These are phyloP conservation scores for Enoplosus armatus DNA, from an alignment of 2,797 vertebrate species.

Conservation along the genomic window DNA sequence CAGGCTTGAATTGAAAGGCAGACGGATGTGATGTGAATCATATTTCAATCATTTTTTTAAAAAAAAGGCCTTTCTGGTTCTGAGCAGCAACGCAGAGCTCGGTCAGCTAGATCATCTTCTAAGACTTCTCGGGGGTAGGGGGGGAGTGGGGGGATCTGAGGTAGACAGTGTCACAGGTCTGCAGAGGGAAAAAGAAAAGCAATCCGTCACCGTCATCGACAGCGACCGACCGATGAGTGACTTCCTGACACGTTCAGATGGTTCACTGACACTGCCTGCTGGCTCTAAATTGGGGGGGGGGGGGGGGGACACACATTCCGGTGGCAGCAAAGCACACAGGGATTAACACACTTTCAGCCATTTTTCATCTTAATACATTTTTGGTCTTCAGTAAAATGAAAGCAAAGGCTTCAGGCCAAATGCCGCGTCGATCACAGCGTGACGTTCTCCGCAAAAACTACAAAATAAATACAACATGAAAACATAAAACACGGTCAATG, in stretches of 20 bases:
- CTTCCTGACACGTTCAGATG: constrained; percentile 28
- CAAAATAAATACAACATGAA: constrained; percentile 73
- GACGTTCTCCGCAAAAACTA: constrained; percentile 48
- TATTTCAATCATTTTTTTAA: constrained; percentile 3
- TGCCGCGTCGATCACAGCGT: constrained; percentile 47
- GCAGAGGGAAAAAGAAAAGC: constrained; percentile 21
- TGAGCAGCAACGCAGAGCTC: constrained; percentile 31
- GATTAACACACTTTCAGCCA: constrained; percentile 19
- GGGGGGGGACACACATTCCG: too few relatives aligned
- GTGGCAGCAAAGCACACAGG: constrained; percentile 23
- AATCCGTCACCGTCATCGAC: not conserved
- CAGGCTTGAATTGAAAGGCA: not conserved
- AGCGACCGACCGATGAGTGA: constrained; percentile 5
- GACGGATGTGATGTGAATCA: constrained; percentile 5
- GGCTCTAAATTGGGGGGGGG: too few relatives aligned
- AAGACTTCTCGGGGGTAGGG: constrained; percentile 1
- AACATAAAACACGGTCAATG: constrained; percentile 42
- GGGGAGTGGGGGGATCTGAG: constrained; percentile 54
- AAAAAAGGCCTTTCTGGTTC: constrained; percentile 45
- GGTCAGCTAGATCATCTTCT: constrained; percentile 2
- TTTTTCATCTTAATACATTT: constrained; percentile 48
- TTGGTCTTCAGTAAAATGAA: constrained; percentile 57
- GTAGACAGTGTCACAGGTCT: constrained; percentile 65
- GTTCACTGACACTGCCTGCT: constrained; percentile 20
- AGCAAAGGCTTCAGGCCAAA: constrained; percentile 46